Evolutionary conservation across 2,113 vertebrate genomes (phyloP).

Genomic region (Calyptomena viridis): DNA sequence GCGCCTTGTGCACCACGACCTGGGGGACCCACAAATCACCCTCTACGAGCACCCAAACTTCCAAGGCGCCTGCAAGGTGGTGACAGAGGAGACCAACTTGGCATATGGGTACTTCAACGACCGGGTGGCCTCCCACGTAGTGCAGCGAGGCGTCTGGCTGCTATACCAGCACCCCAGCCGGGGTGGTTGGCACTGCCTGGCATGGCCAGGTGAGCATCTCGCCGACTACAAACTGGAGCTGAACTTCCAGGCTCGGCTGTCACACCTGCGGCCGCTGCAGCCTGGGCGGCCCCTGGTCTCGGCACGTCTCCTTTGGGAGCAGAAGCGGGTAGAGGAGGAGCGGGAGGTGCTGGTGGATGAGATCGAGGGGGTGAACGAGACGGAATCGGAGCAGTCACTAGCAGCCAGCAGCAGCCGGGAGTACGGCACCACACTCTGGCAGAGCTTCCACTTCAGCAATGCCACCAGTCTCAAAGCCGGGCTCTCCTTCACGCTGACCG

Average conservation of each 20-base stretch:
- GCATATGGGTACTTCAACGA: constrained; percentile 51
- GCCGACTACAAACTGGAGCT: constrained; percentile 35
- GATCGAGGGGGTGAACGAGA: constrained; percentile 59
- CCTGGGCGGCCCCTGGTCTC: constrained; percentile 35
- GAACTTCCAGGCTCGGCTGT: constrained; percentile 53
- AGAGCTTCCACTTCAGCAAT: constrained; percentile 67
- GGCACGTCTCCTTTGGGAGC: constrained; percentile 32
- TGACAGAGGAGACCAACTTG: constrained; percentile 67
- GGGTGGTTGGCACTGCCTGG: constrained; percentile 52
- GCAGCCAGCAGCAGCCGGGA: constrained; percentile 60
- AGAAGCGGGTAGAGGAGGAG: constrained; percentile 54
- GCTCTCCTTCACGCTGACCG: constrained; percentile 46
- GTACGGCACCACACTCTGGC: constrained; percentile 36
- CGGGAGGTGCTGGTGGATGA: constrained; percentile 65
- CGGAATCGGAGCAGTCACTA: constrained; percentile 39
- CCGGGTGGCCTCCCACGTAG: constrained; percentile 52
- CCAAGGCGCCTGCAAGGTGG: constrained; percentile 41
- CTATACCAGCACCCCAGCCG: constrained; percentile 53
- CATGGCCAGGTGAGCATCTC: constrained; percentile 18
- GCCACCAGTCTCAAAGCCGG: constrained; percentile 43
- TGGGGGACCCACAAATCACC: constrained; percentile 61
- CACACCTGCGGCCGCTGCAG: constrained; percentile 41
- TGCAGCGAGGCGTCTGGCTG: constrained; percentile 65
- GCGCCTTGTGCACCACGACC: constrained; percentile 55
- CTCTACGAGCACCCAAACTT: constrained; percentile 60